phyloP scores from a whole-genome alignment of 2,113 vertebrate genomes.

The Myrmecobius fasciatus region DNA sequence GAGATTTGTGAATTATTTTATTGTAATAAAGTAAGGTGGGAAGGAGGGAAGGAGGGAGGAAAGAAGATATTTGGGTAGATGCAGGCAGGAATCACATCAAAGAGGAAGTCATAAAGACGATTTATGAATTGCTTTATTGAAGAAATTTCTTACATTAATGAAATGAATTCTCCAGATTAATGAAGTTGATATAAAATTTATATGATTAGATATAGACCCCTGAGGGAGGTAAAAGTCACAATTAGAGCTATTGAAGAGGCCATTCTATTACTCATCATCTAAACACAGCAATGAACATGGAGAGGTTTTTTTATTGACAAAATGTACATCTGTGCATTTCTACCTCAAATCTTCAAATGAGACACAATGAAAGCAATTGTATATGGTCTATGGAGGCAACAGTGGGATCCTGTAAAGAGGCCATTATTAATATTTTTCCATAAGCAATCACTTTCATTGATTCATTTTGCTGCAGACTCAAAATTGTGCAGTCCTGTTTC shows the following conservation, averaged over 20 bases:
- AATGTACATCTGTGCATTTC: neutral
- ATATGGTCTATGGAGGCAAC: neutral
- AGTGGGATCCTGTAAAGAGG: neutral
- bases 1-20: no score
- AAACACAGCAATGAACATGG: neutral
- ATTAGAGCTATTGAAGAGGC: neutral
- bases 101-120: neutral
- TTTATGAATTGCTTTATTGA: neutral
- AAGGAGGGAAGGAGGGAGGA: no score
- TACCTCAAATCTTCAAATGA: neutral
- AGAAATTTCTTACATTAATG: neutral
- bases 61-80: no score
- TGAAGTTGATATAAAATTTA: neutral
- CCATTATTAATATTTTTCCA: conserved; percentile 25
- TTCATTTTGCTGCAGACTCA: conserved; percentile 53
- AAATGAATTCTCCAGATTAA: neutral
- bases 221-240: neutral
- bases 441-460: neutral
- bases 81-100: neutral
- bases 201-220: neutral
- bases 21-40: no score
- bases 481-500: conserved; percentile 66
- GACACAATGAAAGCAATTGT: neutral
- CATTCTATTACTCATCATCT: neutral
- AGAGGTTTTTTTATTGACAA: neutral